Evolutionary conservation across 2,797 vertebrate species (phyloP).

Genomic region (Botia kubotai): DNA sequence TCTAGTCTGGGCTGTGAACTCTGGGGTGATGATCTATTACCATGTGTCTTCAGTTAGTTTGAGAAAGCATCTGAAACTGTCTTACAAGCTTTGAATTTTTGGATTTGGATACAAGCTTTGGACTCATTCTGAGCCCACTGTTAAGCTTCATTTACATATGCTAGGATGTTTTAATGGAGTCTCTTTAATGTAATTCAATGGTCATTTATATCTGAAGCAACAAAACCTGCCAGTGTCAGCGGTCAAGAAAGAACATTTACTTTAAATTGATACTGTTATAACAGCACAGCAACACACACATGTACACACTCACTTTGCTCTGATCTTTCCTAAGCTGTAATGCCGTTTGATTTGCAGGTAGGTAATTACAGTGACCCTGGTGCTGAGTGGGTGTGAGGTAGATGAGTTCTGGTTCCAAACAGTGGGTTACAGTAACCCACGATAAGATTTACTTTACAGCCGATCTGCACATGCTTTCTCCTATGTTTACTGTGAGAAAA

Average conservation of each 20-base stretch:
- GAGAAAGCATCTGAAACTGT: background rate
- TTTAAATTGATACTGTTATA: background rate
- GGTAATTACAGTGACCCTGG: constrained; percentile 30
- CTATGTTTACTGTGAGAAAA: background rate
- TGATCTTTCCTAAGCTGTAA: background rate
- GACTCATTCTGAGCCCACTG: background rate
- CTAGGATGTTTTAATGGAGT: background rate
- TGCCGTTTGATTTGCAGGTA: constrained; percentile 22
- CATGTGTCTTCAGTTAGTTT: background rate
- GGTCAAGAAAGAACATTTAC: background rate
- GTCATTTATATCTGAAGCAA: background rate
- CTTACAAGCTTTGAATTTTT: background rate
- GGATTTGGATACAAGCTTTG: background rate
- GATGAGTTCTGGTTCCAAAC: constrained; percentile 13
- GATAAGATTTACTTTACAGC: constrained; percentile 46
- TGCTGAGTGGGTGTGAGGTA: background rate
- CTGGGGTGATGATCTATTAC: background rate
- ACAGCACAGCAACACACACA: background rate
- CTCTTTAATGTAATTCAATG: background rate
- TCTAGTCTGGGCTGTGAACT: background rate
- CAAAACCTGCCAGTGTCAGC: background rate
- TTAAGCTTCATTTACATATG: background rate
- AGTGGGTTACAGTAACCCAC: background rate
- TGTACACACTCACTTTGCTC: background rate
- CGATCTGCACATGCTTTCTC: too few relatives aligned